These are phyloP conservation scores for Rhodinocichla rosea DNA, from an alignment of 2,113 vertebrate species.

Conservation along the genomic window DNA sequence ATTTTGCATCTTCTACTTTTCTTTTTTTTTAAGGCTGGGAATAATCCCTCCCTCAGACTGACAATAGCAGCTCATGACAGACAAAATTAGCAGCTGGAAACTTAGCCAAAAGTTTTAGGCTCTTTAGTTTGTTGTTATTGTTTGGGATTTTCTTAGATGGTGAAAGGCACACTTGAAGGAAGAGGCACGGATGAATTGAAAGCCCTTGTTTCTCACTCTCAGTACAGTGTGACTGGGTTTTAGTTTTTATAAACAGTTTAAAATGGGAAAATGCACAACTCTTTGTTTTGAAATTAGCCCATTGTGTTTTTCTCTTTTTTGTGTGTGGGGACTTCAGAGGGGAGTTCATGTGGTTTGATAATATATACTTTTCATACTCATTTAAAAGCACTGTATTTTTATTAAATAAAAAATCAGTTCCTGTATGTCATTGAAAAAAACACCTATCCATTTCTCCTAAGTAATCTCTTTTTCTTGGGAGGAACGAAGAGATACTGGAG, in stretches of 20 bases:
- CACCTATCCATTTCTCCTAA: not conserved
- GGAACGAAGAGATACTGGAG: not conserved
- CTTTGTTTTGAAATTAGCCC: constrained; percentile 39
- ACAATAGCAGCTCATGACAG: constrained; percentile 49
- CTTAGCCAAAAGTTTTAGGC: not conserved
- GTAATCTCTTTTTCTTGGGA: not conserved
- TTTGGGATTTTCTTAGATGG: constrained; percentile 61
- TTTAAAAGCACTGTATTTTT: not conserved
- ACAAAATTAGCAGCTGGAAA: constrained; percentile 57
- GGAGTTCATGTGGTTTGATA: not conserved
- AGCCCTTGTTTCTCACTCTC: constrained; percentile 6
- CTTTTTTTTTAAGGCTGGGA: not conserved
- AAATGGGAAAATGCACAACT: not conserved
- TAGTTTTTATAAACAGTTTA: constrained; percentile 22
- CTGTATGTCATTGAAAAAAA: not conserved
- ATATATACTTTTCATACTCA: not conserved
- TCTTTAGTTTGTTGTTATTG: constrained; percentile 8
- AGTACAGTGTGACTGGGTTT: not conserved
- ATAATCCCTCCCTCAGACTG: constrained; percentile 27
- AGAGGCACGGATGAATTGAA: constrained; percentile 1
- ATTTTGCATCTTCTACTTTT: constrained; percentile 40
- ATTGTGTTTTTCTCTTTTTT: constrained; percentile 9
- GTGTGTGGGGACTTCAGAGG: not conserved
- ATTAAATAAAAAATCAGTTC: not conserved
- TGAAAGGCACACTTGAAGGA: constrained; percentile 50